Base-by-base conservation (phyloP, 2,113 vertebrate species). In the Strix uralensis region DNA sequence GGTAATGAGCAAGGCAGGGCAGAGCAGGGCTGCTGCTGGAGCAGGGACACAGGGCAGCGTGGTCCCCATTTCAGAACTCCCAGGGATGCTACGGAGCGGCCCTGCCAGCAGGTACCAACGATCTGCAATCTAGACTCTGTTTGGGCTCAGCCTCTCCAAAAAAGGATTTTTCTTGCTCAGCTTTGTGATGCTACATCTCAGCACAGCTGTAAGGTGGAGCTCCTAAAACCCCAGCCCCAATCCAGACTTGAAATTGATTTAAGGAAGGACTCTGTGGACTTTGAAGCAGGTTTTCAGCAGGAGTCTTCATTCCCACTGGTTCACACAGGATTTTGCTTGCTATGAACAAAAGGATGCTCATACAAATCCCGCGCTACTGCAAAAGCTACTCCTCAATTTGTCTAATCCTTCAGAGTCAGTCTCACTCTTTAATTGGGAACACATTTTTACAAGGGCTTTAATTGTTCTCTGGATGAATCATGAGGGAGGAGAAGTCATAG, bases 391-490 rank as follows among this genome's bases (percentile, higher is more conserved):
- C 47, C 70, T 81, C 71, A 5, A 32, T 90, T 88, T 83, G 36
- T 70, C n/a, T 80, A 54, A 82, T 66, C 49, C 65, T 95, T 94
- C 82, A 54, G 74, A 96, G 84, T 42, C 71, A 66, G 74, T 55
- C 88, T 79, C 47, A 7, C 34, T 87, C 78, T 91, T 87, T 90
- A 92, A 95, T 73, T 92, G 72, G 75, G 75, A 93, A 70, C 22
- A 44, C 54, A 66, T 87, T 92, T 90, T 94, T 91, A 55, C 57
- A n/a, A 84, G 81, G 87, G 51, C 54, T 88, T 81, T 70, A 86
- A 88, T 90, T 88, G 82, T 67, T 86, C 79, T 86, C 4, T 13
- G 46, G 82, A 62, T 94, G 92, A 94, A 92, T 95, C 90, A 82
- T 12, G 5, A 86, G 92, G n/a, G 57, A 94, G 75, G 74, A 51